phyloP scores from a whole-genome alignment of 2,888 invertebrate genomes.

The Metellina segmentata region DNA sequence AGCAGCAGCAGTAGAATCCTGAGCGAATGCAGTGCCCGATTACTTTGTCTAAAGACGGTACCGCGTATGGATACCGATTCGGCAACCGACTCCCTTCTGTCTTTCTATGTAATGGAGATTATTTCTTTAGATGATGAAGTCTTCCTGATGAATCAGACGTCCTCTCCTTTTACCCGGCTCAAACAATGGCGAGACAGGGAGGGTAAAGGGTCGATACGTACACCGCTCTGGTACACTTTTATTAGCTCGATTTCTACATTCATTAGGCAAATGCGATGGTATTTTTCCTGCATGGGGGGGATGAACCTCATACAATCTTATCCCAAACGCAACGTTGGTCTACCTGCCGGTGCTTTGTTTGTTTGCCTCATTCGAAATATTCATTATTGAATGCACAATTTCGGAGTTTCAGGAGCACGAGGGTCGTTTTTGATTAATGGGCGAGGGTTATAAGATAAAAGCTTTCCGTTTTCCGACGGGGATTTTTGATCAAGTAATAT shows the following conservation, averaged over 20 bases:
- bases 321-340: neutral
- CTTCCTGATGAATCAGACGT: slow-evolving; percentile 49
- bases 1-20: too few species aligned
- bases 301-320: neutral
- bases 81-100: neutral
- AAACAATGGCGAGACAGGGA: neutral
- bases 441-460: neutral
- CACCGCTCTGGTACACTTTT: slow-evolving; percentile 16
- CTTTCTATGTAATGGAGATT: slow-evolving; percentile 21
- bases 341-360: neutral
- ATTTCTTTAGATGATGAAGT: slow-evolving; percentile 71
- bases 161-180: slow-evolving; percentile 45
- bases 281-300: neutral
- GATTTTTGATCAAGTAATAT: slow-evolving; percentile 8
- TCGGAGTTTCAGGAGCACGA: neutral
- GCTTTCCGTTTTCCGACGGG: neutral
- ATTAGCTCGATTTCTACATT: slow-evolving; percentile 39
- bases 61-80: neutral
- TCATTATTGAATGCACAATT: slow-evolving; percentile 37
- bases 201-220: neutral
- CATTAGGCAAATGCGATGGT: slow-evolving; percentile 62
- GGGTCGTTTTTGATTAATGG: neutral
- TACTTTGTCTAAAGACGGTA: neutral
- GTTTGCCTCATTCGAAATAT: neutral
- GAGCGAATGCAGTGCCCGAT: neutral